Percentiles rank a stretch among this genome's conserved stretches.
Conservation (phyloP, 2,888 invertebrate genomes). For the Dasysyrphus tricinctus region DNA sequence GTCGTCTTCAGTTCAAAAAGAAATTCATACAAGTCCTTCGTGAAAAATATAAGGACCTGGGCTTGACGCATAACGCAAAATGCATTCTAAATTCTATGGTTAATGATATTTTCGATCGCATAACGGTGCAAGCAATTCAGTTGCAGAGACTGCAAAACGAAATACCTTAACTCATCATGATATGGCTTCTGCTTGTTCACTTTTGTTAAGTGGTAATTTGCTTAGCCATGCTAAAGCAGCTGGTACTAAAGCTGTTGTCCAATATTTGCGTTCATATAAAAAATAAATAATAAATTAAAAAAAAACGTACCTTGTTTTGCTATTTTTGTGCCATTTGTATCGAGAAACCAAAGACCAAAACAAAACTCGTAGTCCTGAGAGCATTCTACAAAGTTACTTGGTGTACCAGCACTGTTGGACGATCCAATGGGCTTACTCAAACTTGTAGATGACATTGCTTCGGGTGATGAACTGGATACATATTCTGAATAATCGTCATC, state of each 20-base stretch:
- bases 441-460: conserved; percentile 4
- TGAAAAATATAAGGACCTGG: background rate
- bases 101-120: conserved; percentile 37
- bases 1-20: background rate
- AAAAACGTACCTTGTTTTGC: conserved; percentile 56
- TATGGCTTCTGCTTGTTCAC: conserved; percentile 36
- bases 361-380: conserved; percentile 85
- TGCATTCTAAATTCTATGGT: conserved; percentile 31
- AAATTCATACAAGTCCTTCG: conserved; percentile 19
- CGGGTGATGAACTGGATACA: conserved; percentile 60
- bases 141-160: conserved; percentile 25
- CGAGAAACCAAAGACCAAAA: conserved; percentile 89
- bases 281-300: conserved; percentile 1
- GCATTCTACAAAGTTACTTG: conserved; percentile 79
- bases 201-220: conserved; percentile 16
- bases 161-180: conserved; percentile 25
- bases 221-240: conserved; percentile 8
- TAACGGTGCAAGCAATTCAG: conserved; percentile 11
- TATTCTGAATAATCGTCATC: conserved; percentile 68
- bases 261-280: conserved; percentile 2
- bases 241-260: conserved; percentile 21
- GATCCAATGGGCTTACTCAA: conserved; percentile 14
- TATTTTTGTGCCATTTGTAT: conserved; percentile 88
- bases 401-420: background rate
- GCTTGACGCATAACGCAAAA: conserved; percentile 6